Base-by-base conservation (phyloP, 2,888 invertebrate genomes). In the Acrobasis suavella region DNA sequence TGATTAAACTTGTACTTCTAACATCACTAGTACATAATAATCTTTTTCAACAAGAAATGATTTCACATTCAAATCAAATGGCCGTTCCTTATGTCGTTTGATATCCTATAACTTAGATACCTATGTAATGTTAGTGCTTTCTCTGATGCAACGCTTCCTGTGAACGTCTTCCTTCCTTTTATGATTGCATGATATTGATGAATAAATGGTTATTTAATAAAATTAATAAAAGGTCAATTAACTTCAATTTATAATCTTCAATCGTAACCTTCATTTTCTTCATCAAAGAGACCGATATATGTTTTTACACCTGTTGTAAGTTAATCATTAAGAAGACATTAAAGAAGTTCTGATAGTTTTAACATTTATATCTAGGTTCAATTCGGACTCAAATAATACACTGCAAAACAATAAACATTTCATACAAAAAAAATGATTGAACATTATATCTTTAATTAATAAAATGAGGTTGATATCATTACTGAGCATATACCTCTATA, bases 41-140 rank as follows among this genome's bases (percentile, higher is more conserved):
- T 17, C 42, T 56, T 56, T 56, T 56, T 56, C 39, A 17, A 56
- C 56, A 56, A 56, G 42, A 56, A 32, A 56, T 12, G 22, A 42
- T 56, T 56, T 56, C 56, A 56, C 56, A 46, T 56, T 56, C 22
- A 56, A 38, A 56, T 38, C 54, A 12, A 14, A 14, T 51, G 51
- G 14, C 32, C 5, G 39, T 56, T 42, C 17, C 38, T 8, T 32
- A 32, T 42, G 46, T 14, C 46, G 32, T 42, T 9, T 56, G 17
- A 56, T 42, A 46, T 56, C 56, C 56, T 56, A 42, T 42, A 22
- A 17, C 56, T 42, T 16, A 56, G 14, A 42, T 38, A 22, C 22
- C 22, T 22, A 42, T 42, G 56, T 42, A 42, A 42, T 32, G 32
- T 22, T 2, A 22, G 22, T 32, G 46, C 39, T 56, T 56, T 56